These are phyloP conservation scores for Gadopsis bispinosus DNA, from an alignment of 2,797 vertebrate species.

Conservation along the genomic window DNA sequence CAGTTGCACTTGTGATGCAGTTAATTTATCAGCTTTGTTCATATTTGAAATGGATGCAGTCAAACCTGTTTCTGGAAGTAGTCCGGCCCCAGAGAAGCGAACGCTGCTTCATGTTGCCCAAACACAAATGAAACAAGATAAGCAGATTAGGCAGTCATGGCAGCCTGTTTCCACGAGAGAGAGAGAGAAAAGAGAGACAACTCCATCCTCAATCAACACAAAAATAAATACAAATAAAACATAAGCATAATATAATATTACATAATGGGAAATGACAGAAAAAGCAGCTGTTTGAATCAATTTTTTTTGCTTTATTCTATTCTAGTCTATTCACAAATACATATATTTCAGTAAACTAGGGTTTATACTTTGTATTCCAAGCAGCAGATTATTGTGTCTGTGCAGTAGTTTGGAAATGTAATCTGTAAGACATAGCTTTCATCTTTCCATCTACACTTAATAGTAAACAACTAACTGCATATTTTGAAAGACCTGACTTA, in stretches of 20 bases:
- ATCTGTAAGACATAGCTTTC: neutral
- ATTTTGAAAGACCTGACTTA: neutral
- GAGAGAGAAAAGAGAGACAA: neutral
- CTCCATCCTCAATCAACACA: neutral
- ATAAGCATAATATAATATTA: no score
- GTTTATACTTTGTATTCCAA: neutral
- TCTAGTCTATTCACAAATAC: neutral
- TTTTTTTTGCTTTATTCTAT: neutral
- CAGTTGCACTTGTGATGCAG: neutral
- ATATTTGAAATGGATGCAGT: neutral
- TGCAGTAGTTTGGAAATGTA: neutral
- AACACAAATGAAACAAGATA: constrained; percentile 20
- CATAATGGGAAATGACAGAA: rapidly evolving
- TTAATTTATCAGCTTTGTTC: neutral
- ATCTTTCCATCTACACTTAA: neutral
- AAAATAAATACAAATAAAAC: neutral
- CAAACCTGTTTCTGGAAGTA: neutral
- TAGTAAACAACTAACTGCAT: neutral
- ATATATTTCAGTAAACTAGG: neutral
- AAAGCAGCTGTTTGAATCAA: neutral
- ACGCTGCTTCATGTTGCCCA: constrained; percentile 9
- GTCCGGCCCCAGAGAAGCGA: neutral
- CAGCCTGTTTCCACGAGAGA: neutral
- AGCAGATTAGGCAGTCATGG: constrained; percentile 15
- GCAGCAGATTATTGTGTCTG: neutral